Base-by-base conservation (phyloP, 2,113 vertebrate species). In the Saiga tatarica region DNA sequence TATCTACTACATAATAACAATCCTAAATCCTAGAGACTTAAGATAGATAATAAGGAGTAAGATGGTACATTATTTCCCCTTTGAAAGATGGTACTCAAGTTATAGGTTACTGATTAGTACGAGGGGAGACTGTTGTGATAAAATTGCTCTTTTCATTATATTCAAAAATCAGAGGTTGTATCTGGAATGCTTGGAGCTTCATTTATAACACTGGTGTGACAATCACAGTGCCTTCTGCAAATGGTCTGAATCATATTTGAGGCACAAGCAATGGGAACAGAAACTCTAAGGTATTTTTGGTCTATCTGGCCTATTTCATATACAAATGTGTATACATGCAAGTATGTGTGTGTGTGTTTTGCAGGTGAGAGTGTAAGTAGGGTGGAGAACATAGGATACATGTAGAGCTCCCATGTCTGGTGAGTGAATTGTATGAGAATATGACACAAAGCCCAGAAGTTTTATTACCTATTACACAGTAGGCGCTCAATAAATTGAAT, bases 401-500 rank as follows among this genome's bases (percentile, higher is more conserved):
- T 64, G 33, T 42, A 87, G 33, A 13, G 11, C 59, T 89, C 30
- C 39, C 26, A 39, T 28, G 15, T 94, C n/a, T 89, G 64, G 39
- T 28, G 60, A 97, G 19, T 57, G 59, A 33, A 47, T n/a, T 94
- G 50, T 83, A 87, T 13, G 47, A 84, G 45, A 88, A 92, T 62
- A 95, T 52, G 15, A 67, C 55, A 33, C 17, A 87, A 94, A 95
- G 33, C 33, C 53, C 21, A 84, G 39, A 96, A 96, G 78, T 84
- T 84, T 94, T 71, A 92, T 91, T 94, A 97, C 96, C 96, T 97
- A 93, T 97, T 93, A 98, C 98, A 98, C 89, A 98, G 98, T 98
- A 98, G 95, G 98, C 96, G 97, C 97, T 98, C 98, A 98, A 98
- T 98, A 98, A 98, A 98, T 98, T 94, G 4, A 89, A 93, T 93